Evolutionary conservation across 2,797 vertebrate species (phyloP).

Genomic region (Phaenicophaeus curvirostris): DNA sequence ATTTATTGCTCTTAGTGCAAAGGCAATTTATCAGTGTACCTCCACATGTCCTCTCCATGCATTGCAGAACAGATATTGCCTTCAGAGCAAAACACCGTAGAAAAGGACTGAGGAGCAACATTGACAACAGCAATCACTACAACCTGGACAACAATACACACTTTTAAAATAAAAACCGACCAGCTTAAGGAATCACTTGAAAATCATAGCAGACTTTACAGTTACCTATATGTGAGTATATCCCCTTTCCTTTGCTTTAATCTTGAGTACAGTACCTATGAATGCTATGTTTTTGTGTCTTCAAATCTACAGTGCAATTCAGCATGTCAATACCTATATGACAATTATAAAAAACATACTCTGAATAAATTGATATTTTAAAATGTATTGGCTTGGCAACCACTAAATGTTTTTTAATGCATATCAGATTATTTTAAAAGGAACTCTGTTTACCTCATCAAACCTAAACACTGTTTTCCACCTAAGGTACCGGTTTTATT

Average conservation of each 20-base stretch:
- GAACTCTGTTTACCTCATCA: not conserved
- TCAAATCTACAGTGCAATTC: not conserved
- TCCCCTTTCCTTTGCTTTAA: not conserved
- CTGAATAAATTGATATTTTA: not conserved
- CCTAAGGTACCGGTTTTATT: not conserved
- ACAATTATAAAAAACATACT: not conserved
- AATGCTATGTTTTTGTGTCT: not conserved
- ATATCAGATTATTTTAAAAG: not conserved
- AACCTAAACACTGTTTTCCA: not conserved
- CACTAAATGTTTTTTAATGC: not conserved
- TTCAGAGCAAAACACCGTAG: not conserved
- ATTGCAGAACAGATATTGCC: not conserved
- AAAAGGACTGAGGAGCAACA: not conserved
- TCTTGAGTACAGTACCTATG: not conserved
- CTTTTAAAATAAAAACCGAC: not conserved
- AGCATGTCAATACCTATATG: not conserved
- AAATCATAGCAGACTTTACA: not conserved
- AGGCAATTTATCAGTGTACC: not conserved
- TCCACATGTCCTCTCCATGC: not conserved
- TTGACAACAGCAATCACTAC: not conserved
- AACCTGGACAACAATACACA: fast-evolving
- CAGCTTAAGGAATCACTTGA: not conserved
- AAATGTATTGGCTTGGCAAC: not conserved
- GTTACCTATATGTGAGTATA: not conserved
- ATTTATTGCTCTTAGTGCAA: not conserved